Evolutionary conservation across 2,888 invertebrate genomes (phyloP).

Genomic region (Ectemnius continuus): DNA sequence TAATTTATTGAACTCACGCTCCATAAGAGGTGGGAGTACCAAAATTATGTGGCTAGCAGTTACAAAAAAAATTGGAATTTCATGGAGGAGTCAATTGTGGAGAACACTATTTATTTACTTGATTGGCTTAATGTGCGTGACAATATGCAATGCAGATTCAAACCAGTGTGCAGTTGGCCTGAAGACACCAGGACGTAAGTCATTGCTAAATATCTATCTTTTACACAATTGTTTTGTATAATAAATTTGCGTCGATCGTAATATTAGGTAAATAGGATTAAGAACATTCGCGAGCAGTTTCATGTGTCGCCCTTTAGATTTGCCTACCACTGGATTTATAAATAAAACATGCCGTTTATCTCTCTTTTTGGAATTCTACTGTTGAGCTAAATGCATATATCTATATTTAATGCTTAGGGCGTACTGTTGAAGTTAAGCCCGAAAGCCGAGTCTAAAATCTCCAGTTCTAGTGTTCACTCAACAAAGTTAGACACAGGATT

Average conservation of each 20-base stretch:
- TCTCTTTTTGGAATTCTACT: constrained; percentile 71
- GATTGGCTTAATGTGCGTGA: constrained; percentile 54
- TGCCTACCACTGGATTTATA: constrained; percentile 59
- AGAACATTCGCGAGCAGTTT: not conserved
- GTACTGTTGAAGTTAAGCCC: constrained; percentile 43
- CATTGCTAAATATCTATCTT: constrained; percentile 2
- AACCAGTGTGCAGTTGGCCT: constrained; percentile 65
- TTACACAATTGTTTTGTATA: not conserved
- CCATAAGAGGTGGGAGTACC: constrained; percentile 29
- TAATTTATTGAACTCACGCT: constrained; percentile 19
- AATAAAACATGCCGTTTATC: constrained; percentile 67
- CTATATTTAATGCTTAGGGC: constrained; percentile 67
- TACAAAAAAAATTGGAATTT: constrained; percentile 26
- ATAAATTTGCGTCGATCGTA: not conserved
- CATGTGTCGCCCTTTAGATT: not conserved
- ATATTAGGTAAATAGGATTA: not conserved
- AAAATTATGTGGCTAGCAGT: constrained; percentile 28
- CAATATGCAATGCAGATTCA: constrained; percentile 50
- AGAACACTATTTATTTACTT: constrained; percentile 53
- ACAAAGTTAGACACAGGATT: constrained; percentile 11
- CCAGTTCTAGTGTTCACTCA: not conserved
- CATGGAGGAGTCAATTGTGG: constrained; percentile 55
- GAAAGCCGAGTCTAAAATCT: constrained; percentile 5
- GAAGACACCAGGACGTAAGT: constrained; percentile 74
- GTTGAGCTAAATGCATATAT: constrained; percentile 68